Percentiles rank a stretch among this genome's conserved stretches.
Evolutionary conservation across 2,888 invertebrate species (phyloP).

Genomic region (Drosophila hamatofila): DNA sequence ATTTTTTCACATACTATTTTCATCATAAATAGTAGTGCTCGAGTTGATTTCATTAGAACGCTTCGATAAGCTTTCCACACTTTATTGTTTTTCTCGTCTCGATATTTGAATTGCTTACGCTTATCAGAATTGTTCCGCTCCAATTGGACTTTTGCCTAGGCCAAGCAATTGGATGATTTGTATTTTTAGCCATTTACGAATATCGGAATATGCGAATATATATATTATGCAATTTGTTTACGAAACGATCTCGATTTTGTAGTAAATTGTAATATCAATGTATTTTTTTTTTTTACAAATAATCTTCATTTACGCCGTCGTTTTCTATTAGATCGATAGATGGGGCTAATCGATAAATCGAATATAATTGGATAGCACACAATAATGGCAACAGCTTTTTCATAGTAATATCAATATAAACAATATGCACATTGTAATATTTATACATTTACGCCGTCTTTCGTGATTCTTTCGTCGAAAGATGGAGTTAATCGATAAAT

Average conservation of each 20-base stretch:
- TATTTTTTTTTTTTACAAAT: no score
- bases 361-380: no score
- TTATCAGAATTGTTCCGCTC: conserved; percentile 31
- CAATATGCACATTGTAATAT: no score
- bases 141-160: conserved; percentile 17
- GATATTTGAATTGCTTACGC: conserved; percentile 16
- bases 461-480: no score
- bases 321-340: not conserved
- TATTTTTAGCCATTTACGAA: conserved; percentile 12
- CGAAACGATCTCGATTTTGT: not conserved
- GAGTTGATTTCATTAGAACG: conserved; percentile 9
- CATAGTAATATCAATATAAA: no score
- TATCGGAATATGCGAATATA: not conserved
- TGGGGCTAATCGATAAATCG: not conserved
- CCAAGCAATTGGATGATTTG: not conserved
- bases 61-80: conserved; percentile 23
- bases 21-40: not conserved
- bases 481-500: not conserved
- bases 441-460: no score
- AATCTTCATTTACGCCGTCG: not conserved
- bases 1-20: conserved; percentile 1
- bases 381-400: no score
- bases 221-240: not conserved
- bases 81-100: conserved; percentile 32
- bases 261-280: not conserved